A percentile compares a stretch with the other conserved stretches of the same genome.
These are phyloP conservation scores for Yponomeuta plumbellus DNA, from an alignment of 2,888 invertebrate species.

Conservation along the genomic window DNA sequence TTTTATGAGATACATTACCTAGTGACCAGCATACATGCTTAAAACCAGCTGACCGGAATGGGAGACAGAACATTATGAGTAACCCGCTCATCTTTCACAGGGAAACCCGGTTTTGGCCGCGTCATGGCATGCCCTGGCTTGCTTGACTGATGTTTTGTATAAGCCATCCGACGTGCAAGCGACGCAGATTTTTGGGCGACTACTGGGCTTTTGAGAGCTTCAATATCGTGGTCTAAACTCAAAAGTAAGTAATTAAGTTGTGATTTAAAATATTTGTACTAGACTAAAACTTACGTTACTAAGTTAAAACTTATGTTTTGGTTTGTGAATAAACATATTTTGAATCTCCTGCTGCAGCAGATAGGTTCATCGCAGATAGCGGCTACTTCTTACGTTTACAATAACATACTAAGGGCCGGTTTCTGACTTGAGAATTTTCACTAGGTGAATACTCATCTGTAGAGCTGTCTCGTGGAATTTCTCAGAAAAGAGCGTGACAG, in stretches of 20 bases:
- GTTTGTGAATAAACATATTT: background rate
- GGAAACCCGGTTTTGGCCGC: constrained; percentile 26
- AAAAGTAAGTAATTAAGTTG: background rate
- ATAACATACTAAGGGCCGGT: no score
- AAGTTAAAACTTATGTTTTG: background rate
- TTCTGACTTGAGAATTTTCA: no score
- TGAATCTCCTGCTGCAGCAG: no score
- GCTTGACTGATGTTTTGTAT: constrained; percentile 54
- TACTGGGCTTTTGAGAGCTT: background rate
- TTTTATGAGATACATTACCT: no score
- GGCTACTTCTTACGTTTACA: no score
- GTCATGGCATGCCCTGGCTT: constrained; percentile 40
- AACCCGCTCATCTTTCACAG: background rate
- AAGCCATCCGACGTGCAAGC: constrained; percentile 29
- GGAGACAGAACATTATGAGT: background rate
- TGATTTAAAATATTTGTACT: no score
- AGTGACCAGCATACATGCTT: no score
- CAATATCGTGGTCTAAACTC: background rate
- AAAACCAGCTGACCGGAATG: background rate
- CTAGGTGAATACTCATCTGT: no score
- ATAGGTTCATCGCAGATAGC: no score
- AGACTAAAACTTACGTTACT: no score
- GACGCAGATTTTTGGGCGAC: constrained; percentile 18
- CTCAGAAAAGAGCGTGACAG: no score
- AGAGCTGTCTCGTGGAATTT: no score